A percentile compares a stretch with the other conserved stretches of the same genome.
Conservation (phyloP, 1,140 invertebrate genomes). For the Trachymyrmex cornetzi region DNA sequence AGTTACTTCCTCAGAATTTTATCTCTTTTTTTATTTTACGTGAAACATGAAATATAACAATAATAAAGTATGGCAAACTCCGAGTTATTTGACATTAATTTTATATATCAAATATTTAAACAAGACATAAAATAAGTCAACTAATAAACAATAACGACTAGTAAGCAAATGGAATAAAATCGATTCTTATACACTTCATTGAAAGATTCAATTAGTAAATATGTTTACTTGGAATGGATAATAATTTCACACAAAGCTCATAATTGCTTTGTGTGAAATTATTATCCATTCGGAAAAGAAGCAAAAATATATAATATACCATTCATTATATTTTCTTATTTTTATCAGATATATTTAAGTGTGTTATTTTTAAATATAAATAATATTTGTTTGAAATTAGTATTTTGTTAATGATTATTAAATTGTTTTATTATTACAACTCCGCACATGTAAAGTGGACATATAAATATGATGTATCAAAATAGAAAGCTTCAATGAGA, state of each 20-base stretch:
- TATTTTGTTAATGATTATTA: conserved; percentile 5
- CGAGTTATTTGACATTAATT: background rate
- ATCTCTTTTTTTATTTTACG: background rate
- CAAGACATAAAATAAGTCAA: background rate
- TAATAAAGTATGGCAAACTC: background rate
- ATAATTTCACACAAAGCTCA: too few species aligned
- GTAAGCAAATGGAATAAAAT: background rate
- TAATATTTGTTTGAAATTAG: conserved; percentile 31
- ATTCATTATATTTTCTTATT: background rate
- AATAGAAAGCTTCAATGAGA: background rate
- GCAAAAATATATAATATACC: background rate
- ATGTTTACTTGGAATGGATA: background rate
- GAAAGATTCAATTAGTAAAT: conserved; percentile 17
- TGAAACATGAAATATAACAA: background rate
- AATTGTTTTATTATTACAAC: conserved; percentile 21
- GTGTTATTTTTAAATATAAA: background rate
- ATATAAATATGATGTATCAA: background rate
- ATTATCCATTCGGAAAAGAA: conserved; percentile 21
- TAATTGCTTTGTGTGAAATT: conserved; percentile 32
- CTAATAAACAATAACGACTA: background rate
- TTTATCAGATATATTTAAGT: conserved; percentile 9
- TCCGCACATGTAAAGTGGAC: background rate
- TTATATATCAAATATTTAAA: conserved; percentile 17
- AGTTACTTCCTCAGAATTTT: background rate
- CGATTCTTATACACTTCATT: background rate